These are phyloP conservation scores for Cactoblastis cactorum DNA, from an alignment of 2,888 invertebrate genomes.

Conservation along the genomic window DNA sequence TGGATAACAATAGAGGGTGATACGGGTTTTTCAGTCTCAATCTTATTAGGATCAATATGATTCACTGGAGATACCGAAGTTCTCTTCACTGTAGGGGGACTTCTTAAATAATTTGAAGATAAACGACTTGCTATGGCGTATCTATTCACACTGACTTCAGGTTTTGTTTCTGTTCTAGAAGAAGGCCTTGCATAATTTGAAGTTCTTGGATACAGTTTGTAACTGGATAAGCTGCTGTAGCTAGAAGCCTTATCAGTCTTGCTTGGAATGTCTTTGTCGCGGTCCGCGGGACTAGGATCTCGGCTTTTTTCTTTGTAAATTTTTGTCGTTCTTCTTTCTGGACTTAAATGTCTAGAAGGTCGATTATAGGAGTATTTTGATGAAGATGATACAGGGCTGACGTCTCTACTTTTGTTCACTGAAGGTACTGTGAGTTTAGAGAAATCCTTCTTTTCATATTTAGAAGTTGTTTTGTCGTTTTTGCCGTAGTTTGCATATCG, in stretches of 20 bases:
- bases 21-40: constrained; percentile 40
- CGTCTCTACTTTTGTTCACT: constrained; percentile 72
- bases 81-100: constrained; percentile 59
- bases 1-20: constrained; percentile 34
- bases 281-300: constrained; percentile 79
- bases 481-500: constrained; percentile 63
- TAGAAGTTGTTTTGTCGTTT: constrained; percentile 19
- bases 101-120: constrained; percentile 64
- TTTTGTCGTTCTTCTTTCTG: constrained; percentile 63
- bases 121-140: constrained; percentile 66
- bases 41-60: constrained; percentile 39
- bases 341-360: constrained; percentile 70
- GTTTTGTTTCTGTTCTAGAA: constrained; percentile 50
- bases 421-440: constrained; percentile 47
- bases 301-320: constrained; percentile 66
- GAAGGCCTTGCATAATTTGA: constrained; percentile 57
- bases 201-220: constrained; percentile 75
- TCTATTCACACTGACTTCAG: constrained; percentile 52
- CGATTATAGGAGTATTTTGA: constrained; percentile 64
- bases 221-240: constrained; percentile 70
- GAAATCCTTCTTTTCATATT: constrained; percentile 19
- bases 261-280: constrained; percentile 77
- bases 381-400: constrained; percentile 72
- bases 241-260: constrained; percentile 77
- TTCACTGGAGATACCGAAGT: constrained; percentile 60